Base-by-base conservation (phyloP, 1,140 invertebrate genomes). In the Pogonomyrmex barbatus region DNA sequence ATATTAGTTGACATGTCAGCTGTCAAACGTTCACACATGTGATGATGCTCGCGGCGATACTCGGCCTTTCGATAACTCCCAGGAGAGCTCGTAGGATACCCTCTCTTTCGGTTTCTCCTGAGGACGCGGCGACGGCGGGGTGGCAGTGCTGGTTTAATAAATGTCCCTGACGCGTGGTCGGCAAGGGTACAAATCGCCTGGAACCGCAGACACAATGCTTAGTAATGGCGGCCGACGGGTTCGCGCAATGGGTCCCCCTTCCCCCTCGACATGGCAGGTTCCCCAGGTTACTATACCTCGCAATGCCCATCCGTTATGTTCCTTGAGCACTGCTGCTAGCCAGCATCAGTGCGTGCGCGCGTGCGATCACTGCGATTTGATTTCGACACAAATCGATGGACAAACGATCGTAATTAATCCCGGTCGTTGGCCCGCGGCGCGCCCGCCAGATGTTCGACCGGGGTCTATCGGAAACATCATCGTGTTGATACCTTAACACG, bases 351-450 rank as follows among this genome's bases (percentile, higher is more conserved):
- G 17, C 39, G 45, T 58, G 9, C 54, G 67, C 68, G 42, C 58
- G 33, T 77, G 68, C 85, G 88, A 88, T 91, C 91, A 71, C 62
- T 85, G 77, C 90, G 91, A 93, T 93, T 92, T 90, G 90, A 93
- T 92, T 89, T 91, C 91, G 89, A 88, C 90, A 85, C 84, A 88
- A 90, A 90, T 91, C 91, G 89, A 87, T 78, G 91, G 88, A 93
- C 93, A 93, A 94, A 93, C 93, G 93, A 93, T 88, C 89, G 93
- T 93, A 93, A 94, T 94, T 94, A 94, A 94, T 94, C 91, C 88
- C 77, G 84, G 76, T 65, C 85, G 58, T 86, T 65, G 77, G 68
- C 50, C 79, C 84, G 47, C 87, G 71, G 70, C 88, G 62, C 56
- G 39, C 42, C 54, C n/a, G 68, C 79, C 68, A 83, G 79, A 71